Conservation (phyloP, 2,888 invertebrate genomes). For the Cerceris rybyensis region DNA sequence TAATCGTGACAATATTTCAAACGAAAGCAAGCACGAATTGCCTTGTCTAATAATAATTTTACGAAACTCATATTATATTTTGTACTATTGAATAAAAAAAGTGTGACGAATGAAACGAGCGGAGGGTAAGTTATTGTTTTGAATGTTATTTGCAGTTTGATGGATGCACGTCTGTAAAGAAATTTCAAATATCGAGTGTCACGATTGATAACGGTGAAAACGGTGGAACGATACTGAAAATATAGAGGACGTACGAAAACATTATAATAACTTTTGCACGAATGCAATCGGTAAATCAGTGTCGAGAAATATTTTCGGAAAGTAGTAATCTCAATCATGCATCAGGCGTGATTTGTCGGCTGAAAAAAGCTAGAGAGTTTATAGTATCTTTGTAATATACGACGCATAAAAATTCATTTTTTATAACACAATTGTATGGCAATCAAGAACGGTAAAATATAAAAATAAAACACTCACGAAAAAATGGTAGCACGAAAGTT, state of each 20-base stretch:
- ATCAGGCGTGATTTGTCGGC: neutral
- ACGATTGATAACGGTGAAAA: neutral
- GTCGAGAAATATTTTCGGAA: neutral
- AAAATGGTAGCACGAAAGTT: slow-evolving; percentile 42
- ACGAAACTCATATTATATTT: neutral
- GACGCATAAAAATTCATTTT: slow-evolving; percentile 39
- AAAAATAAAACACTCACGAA: slow-evolving; percentile 28
- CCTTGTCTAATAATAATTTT: neutral
- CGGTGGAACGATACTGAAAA: neutral
- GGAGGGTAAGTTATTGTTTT: too few relatives aligned
- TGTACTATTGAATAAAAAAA: neutral
- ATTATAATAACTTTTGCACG: neutral
- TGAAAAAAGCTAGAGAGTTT: neutral
- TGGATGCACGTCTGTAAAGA: too few relatives aligned
- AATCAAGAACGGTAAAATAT: slow-evolving; percentile 27
- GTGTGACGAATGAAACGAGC: neutral
- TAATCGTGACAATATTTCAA: neutral
- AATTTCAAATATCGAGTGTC: too few relatives aligned
- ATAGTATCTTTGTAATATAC: slow-evolving; percentile 6
- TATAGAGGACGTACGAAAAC: neutral
- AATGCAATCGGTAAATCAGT: neutral
- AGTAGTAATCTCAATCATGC: neutral
- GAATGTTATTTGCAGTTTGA: too few relatives aligned
- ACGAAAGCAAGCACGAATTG: neutral
- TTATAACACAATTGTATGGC: slow-evolving; percentile 44